phyloP scores from a whole-genome alignment of 2,888 invertebrate genomes.

The Antitype chi region DNA sequence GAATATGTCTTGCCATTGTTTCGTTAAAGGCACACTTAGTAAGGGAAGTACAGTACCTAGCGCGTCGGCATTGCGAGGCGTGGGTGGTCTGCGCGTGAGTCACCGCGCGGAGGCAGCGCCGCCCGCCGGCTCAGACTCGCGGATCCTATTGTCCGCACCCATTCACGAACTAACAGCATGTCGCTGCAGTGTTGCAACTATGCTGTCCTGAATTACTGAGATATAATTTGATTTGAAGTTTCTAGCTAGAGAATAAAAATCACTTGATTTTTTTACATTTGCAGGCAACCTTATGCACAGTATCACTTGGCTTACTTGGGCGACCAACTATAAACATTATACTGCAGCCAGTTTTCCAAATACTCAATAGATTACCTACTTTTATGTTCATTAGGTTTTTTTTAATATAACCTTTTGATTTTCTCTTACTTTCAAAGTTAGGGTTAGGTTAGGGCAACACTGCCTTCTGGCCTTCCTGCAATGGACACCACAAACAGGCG shows the following conservation, averaged over 20 bases:
- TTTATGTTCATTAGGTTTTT: no score
- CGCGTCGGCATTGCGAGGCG: conserved; percentile 57
- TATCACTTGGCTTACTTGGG: not conserved
- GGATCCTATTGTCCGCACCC: conserved; percentile 77
- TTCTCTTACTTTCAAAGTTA: not conserved
- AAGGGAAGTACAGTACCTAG: conserved; percentile 47
- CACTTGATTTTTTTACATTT: not conserved
- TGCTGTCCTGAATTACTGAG: conserved; percentile 20
- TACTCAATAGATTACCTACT: not conserved
- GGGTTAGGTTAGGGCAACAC: not conserved
- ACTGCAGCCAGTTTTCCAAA: not conserved
- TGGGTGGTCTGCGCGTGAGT: conserved; percentile 74
- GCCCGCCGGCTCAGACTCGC: conserved; percentile 66
- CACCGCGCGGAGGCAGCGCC: conserved; percentile 55
- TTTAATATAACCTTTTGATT: not conserved
- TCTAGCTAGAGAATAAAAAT: conserved; percentile 12
- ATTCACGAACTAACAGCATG: conserved; percentile 75
- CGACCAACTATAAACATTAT: not conserved
- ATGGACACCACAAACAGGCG: conserved; percentile 54
- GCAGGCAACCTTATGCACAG: no score
- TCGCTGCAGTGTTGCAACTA: conserved; percentile 58
- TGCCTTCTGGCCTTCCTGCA: conserved; percentile 64
- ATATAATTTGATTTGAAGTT: not conserved
- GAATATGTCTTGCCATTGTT: conserved; percentile 42
- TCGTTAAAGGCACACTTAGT: conserved; percentile 45